Evolutionary conservation across 2,797 vertebrate species (phyloP).

Genomic region (Cuniculus paca): DNA sequence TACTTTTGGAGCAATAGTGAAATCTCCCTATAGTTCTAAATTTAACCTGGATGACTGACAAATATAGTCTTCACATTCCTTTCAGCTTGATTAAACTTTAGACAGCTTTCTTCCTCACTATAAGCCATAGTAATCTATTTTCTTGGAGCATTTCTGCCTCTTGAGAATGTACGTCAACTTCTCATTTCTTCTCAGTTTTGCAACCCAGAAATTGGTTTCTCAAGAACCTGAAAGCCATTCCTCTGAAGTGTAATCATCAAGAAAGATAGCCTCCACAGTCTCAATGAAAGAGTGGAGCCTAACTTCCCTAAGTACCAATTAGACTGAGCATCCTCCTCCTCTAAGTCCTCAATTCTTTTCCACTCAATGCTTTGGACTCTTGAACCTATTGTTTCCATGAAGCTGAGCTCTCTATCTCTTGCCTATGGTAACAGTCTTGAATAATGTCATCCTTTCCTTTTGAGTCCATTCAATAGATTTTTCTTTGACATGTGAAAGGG

Average conservation of each 20-base stretch:
- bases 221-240: not conserved
- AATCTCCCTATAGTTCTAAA: not conserved
- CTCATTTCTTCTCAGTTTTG: not conserved
- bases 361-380: not conserved
- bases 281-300: not conserved
- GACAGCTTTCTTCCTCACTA: not conserved
- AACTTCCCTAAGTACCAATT: not conserved
- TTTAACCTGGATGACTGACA: not conserved
- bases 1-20: not conserved
- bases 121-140: not conserved
- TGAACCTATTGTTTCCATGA: not conserved
- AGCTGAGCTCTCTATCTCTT: not conserved
- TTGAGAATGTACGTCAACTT: not conserved
- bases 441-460: not conserved
- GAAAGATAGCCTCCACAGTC: not conserved
- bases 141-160: not conserved
- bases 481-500: not conserved
- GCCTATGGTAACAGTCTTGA: not conserved
- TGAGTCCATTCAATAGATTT: not conserved
- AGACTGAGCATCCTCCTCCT: too few relatives aligned
- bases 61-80: not conserved
- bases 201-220: not conserved
- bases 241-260: not conserved
- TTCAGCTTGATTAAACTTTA: not conserved
- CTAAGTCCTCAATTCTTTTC: not conserved